Evolutionary conservation across 1,140 invertebrate species (phyloP).

Genomic region (Dreissena rostriformis): DNA sequence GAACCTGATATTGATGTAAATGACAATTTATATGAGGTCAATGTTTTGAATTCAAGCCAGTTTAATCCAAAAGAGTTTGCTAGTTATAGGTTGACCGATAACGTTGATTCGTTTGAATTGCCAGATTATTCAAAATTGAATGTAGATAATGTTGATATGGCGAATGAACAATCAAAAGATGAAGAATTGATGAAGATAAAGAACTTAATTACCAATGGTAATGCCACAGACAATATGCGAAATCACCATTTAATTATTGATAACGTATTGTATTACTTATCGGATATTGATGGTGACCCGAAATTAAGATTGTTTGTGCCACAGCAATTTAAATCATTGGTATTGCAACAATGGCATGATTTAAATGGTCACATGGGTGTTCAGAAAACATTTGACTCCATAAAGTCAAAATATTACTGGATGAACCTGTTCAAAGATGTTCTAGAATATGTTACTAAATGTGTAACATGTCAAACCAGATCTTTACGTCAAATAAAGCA

Average conservation of each 20-base stretch:
- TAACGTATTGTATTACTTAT: conserved; percentile 20
- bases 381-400: conserved; percentile 54
- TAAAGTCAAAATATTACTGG: conserved; percentile 44
- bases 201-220: background rate
- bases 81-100: background rate
- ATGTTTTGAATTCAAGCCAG: background rate
- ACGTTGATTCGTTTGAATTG: background rate
- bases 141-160: background rate
- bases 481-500: conserved; percentile 3
- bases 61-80: conserved; percentile 11
- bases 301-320: conserved; percentile 48
- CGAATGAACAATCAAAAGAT: background rate
- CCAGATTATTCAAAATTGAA: background rate
- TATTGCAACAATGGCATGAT: conserved; percentile 52
- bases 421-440: conserved; percentile 51
- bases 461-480: conserved; percentile 51
- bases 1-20: conserved; percentile 6
- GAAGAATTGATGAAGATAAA: background rate
- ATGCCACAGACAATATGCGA: background rate
- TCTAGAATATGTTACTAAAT: conserved; percentile 39
- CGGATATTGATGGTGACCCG: conserved; percentile 10
- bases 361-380: conserved; percentile 46
- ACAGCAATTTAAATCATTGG: background rate
- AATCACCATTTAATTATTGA: background rate
- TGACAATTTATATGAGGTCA: background rate